Evolutionary conservation across 2,797 vertebrate genomes (phyloP).

Genomic region (Rhadinocentrus ornatus): DNA sequence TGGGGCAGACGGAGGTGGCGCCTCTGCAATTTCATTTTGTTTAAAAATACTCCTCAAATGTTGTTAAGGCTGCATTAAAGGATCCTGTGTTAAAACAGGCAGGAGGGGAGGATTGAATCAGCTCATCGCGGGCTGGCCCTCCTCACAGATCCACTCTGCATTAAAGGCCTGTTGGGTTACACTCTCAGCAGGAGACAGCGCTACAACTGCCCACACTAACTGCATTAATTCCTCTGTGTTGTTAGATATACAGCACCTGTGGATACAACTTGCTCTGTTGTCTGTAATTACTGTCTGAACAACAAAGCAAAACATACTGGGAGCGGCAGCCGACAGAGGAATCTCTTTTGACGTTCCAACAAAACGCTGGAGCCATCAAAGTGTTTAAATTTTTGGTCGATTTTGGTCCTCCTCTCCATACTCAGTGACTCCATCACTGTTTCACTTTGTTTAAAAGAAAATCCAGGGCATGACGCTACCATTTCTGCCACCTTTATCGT

Average conservation of each 20-base stretch:
- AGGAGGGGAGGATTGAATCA: slow-evolving; percentile 87
- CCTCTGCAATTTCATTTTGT: slow-evolving; percentile 97
- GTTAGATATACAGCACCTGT: slow-evolving; percentile 79
- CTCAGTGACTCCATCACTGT: too few relatives aligned
- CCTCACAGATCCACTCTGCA: slow-evolving; percentile 87
- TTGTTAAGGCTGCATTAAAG: slow-evolving; percentile 97
- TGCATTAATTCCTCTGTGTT: slow-evolving; percentile 82
- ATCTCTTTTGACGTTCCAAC: slow-evolving; percentile 25
- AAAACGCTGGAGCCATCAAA: not conserved
- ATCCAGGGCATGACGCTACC: too few relatives aligned
- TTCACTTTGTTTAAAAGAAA: too few relatives aligned
- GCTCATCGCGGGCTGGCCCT: slow-evolving; percentile 82
- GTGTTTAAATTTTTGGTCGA: not conserved
- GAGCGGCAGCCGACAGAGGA: slow-evolving; percentile 24
- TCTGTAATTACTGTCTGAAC: slow-evolving; percentile 75
- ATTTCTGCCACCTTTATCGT: too few relatives aligned
- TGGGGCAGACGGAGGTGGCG: slow-evolving; percentile 89
- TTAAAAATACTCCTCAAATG: slow-evolving; percentile 98
- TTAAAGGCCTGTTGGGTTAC: slow-evolving; percentile 89
- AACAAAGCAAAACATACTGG: slow-evolving; percentile 67
- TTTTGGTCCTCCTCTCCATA: too few relatives aligned
- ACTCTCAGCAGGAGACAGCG: slow-evolving; percentile 85
- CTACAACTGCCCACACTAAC: slow-evolving; percentile 78
- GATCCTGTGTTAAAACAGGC: slow-evolving; percentile 92
- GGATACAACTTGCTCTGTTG: slow-evolving; percentile 71